Base-by-base conservation (phyloP, 1,140 invertebrate species). In the Zaprionus lachaisei region DNA sequence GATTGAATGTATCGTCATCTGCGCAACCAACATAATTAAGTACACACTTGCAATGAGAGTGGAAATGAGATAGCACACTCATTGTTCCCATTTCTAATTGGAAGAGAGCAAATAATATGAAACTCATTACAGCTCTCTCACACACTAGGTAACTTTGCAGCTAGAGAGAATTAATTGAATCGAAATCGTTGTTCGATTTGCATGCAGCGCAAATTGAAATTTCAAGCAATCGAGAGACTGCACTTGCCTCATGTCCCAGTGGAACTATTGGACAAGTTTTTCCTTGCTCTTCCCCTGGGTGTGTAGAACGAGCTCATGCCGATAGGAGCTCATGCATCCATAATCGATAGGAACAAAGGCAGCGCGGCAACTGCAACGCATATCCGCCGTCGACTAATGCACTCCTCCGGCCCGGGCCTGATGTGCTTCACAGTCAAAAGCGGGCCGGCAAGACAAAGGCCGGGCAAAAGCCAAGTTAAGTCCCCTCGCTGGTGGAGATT, bases 221-320 rank as follows among this genome's bases (percentile, higher is more conserved):
- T 72, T 60, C 41, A 41, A 37, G 80, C 83, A 87, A 78, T 87
- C 83, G 72, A 67, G 49, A 65, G 67, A 72, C 66, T 69, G 69
- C 78, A 89, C 69, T 84, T 89, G 79, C 81, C 72, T 20, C 77
- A 87, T 67, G 78, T 89, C 78, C 65, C 57, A 54, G 57, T 65
- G 72, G 75, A 74, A 57, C 77, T 75, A 83, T 87, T 75, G 83
- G 75, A 72, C 71, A 87, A 87, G 79, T 83, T 83, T 72, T 24
- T 61, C 62, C 63, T 72, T 69, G 9, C 44, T n/a, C 69, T 79
- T 57, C 64, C 65, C 65, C 73, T 28, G 69, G 44, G 65, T 56
- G 51, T 56, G n/a, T 22, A 47, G 55, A 57, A 26, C 38, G 37
- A 22, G 12, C n/a, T 51, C 20, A 11, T 17, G 57, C 22, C 31